phyloP scores from a whole-genome alignment of 2,113 vertebrate species.

The Oncorhynchus clarkii region DNA sequence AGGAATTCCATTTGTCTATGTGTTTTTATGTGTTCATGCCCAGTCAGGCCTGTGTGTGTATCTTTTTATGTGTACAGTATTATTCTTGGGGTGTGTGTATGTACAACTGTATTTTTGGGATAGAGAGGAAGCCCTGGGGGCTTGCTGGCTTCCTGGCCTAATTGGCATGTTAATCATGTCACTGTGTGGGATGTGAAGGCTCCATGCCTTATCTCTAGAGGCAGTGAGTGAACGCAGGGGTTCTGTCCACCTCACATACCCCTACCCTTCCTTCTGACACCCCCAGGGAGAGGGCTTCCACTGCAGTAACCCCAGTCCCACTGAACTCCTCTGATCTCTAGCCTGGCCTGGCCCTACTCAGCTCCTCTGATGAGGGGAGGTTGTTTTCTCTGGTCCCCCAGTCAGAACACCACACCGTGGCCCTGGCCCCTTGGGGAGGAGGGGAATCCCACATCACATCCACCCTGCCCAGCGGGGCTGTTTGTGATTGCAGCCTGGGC shows the following conservation, averaged over 20 bases:
- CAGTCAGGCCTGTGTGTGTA: background rate
- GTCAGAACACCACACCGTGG: background rate
- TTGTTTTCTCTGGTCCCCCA: slow-evolving; percentile 37
- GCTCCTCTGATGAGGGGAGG: slow-evolving; percentile 25
- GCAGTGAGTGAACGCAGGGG: no score
- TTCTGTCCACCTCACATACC: no score
- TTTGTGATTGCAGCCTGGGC: no score
- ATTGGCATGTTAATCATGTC: slow-evolving; percentile 65
- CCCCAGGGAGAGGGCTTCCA: no score
- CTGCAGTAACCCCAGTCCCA: background rate
- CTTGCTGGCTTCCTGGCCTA: slow-evolving; percentile 51
- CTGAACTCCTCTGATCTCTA: slow-evolving; percentile 14
- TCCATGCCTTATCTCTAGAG: no score
- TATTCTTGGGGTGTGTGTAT: slow-evolving; percentile 7
- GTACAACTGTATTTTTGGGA: slow-evolving; percentile 11
- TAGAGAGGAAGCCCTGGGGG: slow-evolving; percentile 40
- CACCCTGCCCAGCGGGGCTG: no score
- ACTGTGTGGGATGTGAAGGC: slow-evolving; percentile 7
- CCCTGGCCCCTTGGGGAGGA: no score
- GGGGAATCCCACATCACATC: no score
- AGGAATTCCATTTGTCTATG: slow-evolving; percentile 9
- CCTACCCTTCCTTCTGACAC: no score
- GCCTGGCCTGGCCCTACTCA: no score
- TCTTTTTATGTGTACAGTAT: background rate
- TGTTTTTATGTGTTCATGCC: slow-evolving; percentile 12